Evolutionary conservation across 2,888 invertebrate genomes (phyloP), one percentile per base, ranked within the genome.

Genomic region (Ectemnius continuus): DNA sequence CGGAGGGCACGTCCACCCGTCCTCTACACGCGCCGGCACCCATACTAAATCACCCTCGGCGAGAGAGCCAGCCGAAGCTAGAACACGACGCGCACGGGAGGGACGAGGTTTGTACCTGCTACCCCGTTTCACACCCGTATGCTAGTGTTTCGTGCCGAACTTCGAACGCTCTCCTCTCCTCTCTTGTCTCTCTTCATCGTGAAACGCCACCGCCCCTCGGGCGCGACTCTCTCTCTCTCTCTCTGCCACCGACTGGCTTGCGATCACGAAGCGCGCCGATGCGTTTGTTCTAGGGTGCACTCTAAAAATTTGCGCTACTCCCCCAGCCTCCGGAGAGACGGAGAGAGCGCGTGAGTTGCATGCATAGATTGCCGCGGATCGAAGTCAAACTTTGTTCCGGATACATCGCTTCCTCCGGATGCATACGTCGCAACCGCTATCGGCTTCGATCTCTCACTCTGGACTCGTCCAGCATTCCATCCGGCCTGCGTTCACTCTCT

Each of bases 41-140:
- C 59, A 77, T 63, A 67, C 76, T 76, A 77, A 76, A 77, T 72
- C 76, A 75, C 62, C 76, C 69, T 70, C 66, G 70, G 60, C 48
- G 68, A 48, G 68, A 75, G 61, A 62, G 14, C 61, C 48, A 70
- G 52, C 16, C n/a, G 4, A 52, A 52, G 52, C 14, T 14, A 52
- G 52, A 52, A 52, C 52, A 16, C 16, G 52, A 52, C 16, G 16
- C 52, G 52, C 14, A 13, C 11, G 14, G 20, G 61, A 28, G 64
- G 23, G 65, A 62, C 23, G 64, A 18, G 66, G 60, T 18, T 62
- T 66, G 68, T 74, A 80, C 68, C 76, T 79, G 75, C 72, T 76
- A 83, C 52, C 83, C 70, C 61, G 71, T 68, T 82, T 78, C 77
- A 61, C 80, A 71, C 48, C 70, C 64, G 45, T 61, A 58, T 60